These are phyloP conservation scores for Creontiades dilutus DNA, from an alignment of 2,888 invertebrate species.

Conservation along the genomic window DNA sequence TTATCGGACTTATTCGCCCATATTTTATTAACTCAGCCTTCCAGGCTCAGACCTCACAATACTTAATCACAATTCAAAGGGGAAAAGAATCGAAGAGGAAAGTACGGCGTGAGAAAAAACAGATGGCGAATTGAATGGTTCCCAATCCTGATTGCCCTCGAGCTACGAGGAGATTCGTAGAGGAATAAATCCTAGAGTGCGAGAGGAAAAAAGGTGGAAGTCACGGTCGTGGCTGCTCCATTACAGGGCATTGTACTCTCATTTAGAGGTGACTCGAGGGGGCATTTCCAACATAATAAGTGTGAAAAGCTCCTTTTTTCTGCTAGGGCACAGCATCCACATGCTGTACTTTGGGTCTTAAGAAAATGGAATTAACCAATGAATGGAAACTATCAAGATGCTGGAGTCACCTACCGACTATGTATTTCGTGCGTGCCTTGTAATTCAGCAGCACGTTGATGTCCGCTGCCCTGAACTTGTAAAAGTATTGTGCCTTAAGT, in stretches of 20 bases:
- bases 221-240: not conserved
- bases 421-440: too few relatives aligned
- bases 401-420: too few relatives aligned
- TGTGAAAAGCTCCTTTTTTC: too few relatives aligned
- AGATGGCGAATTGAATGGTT: slow-evolving; percentile 28
- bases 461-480: too few relatives aligned
- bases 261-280: not conserved
- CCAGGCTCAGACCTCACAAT: not conserved
- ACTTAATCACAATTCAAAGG: slow-evolving; percentile 1
- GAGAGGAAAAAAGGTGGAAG: slow-evolving; percentile 19
- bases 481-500: too few relatives aligned
- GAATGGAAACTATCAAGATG: too few relatives aligned
- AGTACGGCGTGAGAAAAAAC: slow-evolving; percentile 11
- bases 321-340: too few relatives aligned
- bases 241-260: slow-evolving; percentile 13
- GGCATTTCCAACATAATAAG: not conserved
- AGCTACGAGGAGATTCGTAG: not conserved
- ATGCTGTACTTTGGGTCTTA: too few relatives aligned
- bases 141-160: slow-evolving; percentile 4
- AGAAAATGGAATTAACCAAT: too few relatives aligned
- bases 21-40: slow-evolving; percentile 24
- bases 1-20: not conserved
- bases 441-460: too few relatives aligned
- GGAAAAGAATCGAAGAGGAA: not conserved
- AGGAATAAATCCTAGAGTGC: slow-evolving; percentile 22